These are phyloP conservation scores for Lanistes nyassanus DNA, from an alignment of 1,140 invertebrate species.

Conservation along the genomic window DNA sequence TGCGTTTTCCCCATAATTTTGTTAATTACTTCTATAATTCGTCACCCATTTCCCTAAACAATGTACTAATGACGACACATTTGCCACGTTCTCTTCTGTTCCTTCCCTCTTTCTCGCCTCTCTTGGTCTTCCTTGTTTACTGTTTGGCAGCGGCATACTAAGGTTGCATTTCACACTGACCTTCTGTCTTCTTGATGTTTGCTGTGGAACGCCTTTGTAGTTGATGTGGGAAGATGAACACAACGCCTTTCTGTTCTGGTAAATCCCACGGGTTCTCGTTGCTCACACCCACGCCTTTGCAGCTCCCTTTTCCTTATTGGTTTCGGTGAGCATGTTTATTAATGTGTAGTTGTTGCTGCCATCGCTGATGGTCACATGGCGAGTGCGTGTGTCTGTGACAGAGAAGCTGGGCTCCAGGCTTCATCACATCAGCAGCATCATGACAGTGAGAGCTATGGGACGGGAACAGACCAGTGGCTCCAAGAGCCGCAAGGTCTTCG, in stretches of 20 bases:
- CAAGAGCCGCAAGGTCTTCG: conserved; percentile 1
- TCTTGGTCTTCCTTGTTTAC: neutral
- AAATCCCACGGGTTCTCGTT: too few species aligned
- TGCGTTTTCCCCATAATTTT: too few species aligned
- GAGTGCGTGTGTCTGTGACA: conserved; percentile 16
- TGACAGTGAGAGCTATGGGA: conserved; percentile 26
- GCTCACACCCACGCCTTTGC: too few species aligned
- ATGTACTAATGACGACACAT: too few species aligned
- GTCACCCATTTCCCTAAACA: too few species aligned
- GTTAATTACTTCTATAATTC: too few species aligned
- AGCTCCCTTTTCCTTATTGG: too few species aligned
- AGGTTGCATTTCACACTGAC: too few species aligned
- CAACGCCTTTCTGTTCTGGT: too few species aligned
- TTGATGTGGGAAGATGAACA: too few species aligned
- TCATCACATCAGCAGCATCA: conserved; percentile 28
- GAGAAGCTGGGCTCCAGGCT: conserved; percentile 29
- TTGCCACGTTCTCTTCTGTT: neutral
- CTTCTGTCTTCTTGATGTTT: too few species aligned
- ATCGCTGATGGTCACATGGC: neutral
- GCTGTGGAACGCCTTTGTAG: too few species aligned
- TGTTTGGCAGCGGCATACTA: neutral
- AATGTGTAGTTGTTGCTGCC: neutral
- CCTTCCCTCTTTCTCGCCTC: neutral
- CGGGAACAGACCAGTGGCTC: neutral
- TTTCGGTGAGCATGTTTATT: neutral